Conservation (phyloP, 2,888 invertebrate genomes). For the Mystacides longicornis region DNA sequence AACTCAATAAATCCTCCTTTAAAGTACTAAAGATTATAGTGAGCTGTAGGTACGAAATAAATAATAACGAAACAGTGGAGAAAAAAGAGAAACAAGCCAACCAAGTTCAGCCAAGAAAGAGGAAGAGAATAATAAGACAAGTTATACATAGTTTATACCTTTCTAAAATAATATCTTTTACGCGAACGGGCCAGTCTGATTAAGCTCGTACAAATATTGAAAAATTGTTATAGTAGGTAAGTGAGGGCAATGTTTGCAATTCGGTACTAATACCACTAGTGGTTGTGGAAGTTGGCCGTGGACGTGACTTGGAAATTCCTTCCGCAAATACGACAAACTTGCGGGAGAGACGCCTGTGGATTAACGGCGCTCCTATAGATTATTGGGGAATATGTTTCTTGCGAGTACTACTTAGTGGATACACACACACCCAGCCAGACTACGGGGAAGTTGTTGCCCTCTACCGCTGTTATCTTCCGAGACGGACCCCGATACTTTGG, state of each 20-base stretch:
- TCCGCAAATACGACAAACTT: slow-evolving; percentile 16
- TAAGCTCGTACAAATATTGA: slow-evolving; percentile 25
- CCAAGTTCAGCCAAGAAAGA: background rate
- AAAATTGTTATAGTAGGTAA: slow-evolving; percentile 22
- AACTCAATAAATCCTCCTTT: slow-evolving; percentile 1
- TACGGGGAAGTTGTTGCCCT: background rate
- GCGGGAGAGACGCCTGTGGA: slow-evolving; percentile 15
- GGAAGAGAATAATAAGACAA: background rate
- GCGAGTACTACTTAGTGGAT: background rate
- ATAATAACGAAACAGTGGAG: background rate
- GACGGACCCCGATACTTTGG: background rate
- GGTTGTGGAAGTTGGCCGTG: slow-evolving; percentile 5
- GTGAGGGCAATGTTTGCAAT: slow-evolving; percentile 20
- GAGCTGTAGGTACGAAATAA: background rate
- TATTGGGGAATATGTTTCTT: slow-evolving; percentile 14
- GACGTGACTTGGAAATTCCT: slow-evolving; percentile 22
- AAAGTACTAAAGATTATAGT: background rate
- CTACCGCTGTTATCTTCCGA: background rate
- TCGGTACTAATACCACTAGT: slow-evolving; percentile 3
- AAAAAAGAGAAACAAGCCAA: background rate
- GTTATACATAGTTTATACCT: background rate
- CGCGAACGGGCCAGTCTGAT: slow-evolving; percentile 13
- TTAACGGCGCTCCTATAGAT: slow-evolving; percentile 16
- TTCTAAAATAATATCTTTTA: background rate
- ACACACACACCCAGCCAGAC: background rate